Evolutionary conservation across 2,888 invertebrate genomes (phyloP).

Genomic region (Dendrolimus houi): DNA sequence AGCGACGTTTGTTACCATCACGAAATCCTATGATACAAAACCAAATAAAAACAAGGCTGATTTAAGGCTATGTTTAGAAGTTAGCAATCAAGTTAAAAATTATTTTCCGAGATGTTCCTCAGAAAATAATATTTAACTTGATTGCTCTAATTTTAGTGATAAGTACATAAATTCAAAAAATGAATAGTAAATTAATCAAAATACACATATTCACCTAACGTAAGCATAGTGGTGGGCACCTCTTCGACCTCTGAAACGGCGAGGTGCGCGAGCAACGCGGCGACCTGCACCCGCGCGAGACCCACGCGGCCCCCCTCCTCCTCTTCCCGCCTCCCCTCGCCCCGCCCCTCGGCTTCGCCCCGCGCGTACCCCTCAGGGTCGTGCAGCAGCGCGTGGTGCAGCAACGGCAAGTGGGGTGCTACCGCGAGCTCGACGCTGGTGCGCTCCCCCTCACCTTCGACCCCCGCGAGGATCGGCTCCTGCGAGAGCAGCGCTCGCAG

Average conservation of each 20-base stretch:
- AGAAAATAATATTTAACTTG: too few species aligned
- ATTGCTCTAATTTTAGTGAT: too few species aligned
- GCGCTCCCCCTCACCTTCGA: slow-evolving; percentile 18
- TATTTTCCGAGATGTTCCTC: too few species aligned
- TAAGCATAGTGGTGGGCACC: slow-evolving; percentile 80
- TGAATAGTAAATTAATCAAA: too few species aligned
- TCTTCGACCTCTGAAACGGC: slow-evolving; percentile 83
- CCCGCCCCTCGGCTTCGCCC: slow-evolving; percentile 3
- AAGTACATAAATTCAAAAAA: too few species aligned
- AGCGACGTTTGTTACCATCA: too few species aligned
- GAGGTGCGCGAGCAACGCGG: slow-evolving; percentile 86
- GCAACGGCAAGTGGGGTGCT: slow-evolving; percentile 63
- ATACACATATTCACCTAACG: slow-evolving; percentile 47
- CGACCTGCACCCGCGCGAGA: slow-evolving; percentile 83
- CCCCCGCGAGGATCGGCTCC: not conserved
- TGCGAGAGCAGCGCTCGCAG: slow-evolving; percentile 17
- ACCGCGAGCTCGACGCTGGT: slow-evolving; percentile 48
- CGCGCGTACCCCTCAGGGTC: slow-evolving; percentile 11
- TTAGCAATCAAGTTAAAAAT: too few species aligned
- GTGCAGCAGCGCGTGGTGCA: slow-evolving; percentile 59
- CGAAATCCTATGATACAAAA: too few species aligned
- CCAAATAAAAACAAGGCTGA: too few species aligned
- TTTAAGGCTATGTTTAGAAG: too few species aligned
- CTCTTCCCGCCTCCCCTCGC: slow-evolving; percentile 3
- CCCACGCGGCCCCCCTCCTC: slow-evolving; percentile 60